phyloP scores from a whole-genome alignment of 2,113 vertebrate genomes.

The Ophthalmolycus amberensis region DNA sequence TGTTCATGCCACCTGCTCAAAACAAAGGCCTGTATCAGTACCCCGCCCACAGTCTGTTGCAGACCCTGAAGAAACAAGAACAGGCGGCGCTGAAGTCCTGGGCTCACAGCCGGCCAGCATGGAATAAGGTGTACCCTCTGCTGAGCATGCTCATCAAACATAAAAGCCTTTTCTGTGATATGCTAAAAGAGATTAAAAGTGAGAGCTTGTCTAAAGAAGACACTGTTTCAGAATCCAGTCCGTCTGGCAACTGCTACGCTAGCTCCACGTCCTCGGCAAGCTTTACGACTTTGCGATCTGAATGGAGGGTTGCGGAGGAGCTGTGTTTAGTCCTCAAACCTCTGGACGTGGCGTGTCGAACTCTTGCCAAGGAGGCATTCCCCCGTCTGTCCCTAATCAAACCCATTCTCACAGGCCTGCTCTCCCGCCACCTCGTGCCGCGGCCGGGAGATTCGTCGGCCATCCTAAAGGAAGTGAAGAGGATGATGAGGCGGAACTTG shows the following conservation, averaged over 20 bases:
- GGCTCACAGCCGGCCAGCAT: constrained; percentile 57
- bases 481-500: constrained; percentile 73
- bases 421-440: constrained; percentile 79
- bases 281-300: neutral
- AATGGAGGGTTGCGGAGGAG: constrained; percentile 82
- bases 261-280: constrained; percentile 30
- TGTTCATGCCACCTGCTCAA: constrained; percentile 34
- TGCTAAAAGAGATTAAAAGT: constrained; percentile 36
- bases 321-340: constrained; percentile 80
- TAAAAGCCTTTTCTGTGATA: constrained; percentile 52
- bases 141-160: constrained; percentile 64
- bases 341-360: constrained; percentile 82
- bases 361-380: constrained; percentile 81
- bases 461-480: constrained; percentile 76
- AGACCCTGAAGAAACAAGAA: constrained; percentile 50
- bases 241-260: constrained; percentile 36
- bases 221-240: constrained; percentile 29
- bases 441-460: constrained; percentile 71
- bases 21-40: constrained; percentile 3
- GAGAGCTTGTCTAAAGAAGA: constrained; percentile 43
- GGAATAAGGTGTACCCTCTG: constrained; percentile 70
- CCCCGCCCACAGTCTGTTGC: constrained; percentile 32
- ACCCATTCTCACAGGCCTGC: constrained; percentile 82
- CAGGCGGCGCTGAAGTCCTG: constrained; percentile 49
- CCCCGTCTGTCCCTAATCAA: constrained; percentile 82